These are phyloP conservation scores for Dione vanillae DNA, from an alignment of 2,888 invertebrate genomes.

Conservation along the genomic window DNA sequence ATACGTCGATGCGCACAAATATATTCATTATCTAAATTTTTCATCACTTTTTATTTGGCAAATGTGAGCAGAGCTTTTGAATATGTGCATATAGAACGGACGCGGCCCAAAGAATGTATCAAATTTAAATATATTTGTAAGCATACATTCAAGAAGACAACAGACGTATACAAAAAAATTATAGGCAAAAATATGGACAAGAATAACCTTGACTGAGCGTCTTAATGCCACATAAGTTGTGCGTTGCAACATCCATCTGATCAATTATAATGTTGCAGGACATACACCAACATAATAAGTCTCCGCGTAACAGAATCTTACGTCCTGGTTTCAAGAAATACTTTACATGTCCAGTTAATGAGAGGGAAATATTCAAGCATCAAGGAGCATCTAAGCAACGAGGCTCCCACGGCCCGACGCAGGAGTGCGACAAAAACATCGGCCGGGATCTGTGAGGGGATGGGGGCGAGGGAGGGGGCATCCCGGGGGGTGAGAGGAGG, in stretches of 20 bases:
- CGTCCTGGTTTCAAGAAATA: slow-evolving; percentile 32
- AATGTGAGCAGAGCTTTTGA: slow-evolving; percentile 26
- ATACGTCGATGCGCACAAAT: slow-evolving; percentile 37
- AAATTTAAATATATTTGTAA: slow-evolving; percentile 20
- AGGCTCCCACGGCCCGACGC: slow-evolving; percentile 62
- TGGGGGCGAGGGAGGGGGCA: slow-evolving; percentile 49
- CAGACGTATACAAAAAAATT: slow-evolving; percentile 17
- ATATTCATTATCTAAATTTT: slow-evolving; percentile 40
- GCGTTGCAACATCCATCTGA: not conserved
- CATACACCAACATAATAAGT: slow-evolving; percentile 20
- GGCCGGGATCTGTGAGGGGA: slow-evolving; percentile 54
- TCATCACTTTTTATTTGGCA: slow-evolving; percentile 32
- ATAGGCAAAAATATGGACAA: not conserved
- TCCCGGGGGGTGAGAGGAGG: slow-evolving; percentile 50
- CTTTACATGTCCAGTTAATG: slow-evolving; percentile 44
- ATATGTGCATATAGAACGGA: slow-evolving; percentile 22
- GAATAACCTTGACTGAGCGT: not conserved
- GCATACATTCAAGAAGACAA: not conserved
- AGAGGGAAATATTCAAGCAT: slow-evolving; percentile 52
- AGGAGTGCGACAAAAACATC: slow-evolving; percentile 51
- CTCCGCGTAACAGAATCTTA: slow-evolving; percentile 4
- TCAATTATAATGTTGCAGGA: slow-evolving; percentile 3
- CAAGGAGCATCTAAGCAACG: slow-evolving; percentile 49
- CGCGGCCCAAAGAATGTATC: slow-evolving; percentile 9
- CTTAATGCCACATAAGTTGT: not conserved